A percentile compares a stretch with the other conserved stretches of the same genome.
phyloP scores from a whole-genome alignment of 2,888 invertebrate species.

The Panzeria rudis region DNA sequence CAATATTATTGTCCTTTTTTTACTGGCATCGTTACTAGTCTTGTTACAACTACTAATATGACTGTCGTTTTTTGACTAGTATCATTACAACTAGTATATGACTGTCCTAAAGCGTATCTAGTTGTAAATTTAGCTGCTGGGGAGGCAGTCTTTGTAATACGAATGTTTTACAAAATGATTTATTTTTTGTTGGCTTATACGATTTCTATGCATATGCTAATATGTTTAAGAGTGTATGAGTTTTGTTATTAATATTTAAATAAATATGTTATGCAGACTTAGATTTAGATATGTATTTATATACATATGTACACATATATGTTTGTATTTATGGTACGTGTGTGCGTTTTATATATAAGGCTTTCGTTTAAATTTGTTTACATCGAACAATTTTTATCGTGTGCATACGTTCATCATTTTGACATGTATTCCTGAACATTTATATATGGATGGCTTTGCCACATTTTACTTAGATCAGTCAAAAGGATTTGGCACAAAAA shows the following conservation, averaged over 20 bases:
- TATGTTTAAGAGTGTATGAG: neutral
- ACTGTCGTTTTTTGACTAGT: too few species aligned
- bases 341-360: neutral
- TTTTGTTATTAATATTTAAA: neutral
- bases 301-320: too few species aligned
- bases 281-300: too few species aligned
- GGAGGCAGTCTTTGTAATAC: neutral
- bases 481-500: conserved; percentile 28
- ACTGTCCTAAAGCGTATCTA: too few species aligned
- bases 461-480: conserved; percentile 26
- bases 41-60: too few species aligned
- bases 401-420: neutral
- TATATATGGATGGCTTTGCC: neutral
- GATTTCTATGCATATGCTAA: neutral
- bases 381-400: neutral
- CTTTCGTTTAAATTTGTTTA: neutral
- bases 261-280: neutral
- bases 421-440: neutral
- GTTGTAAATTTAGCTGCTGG: too few species aligned
- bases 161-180: neutral
- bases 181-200: neutral
- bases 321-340: neutral
- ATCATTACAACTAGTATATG: too few species aligned
- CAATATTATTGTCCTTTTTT: too few species aligned
- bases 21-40: too few species aligned